Percentiles rank a stretch among this genome's conserved stretches.
These are phyloP conservation scores for human (Homo sapiens) DNA, from an alignment of 2,113 vertebrate species.

Conservation along the genomic window GRCh38 chr11:120009501-120010000, in stretches of 20 bases:
- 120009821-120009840: constrained; percentile 56
- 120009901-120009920: neutral
- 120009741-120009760: constrained; percentile 21
- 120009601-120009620: constrained; percentile 44
- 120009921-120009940: neutral
- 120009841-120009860: neutral
- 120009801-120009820: constrained; percentile 32
- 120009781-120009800: neutral
- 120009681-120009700: constrained; percentile 70
- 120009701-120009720: neutral
- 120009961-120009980: neutral
- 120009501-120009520: neutral
- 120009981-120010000: neutral
- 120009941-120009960: neutral
- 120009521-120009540: constrained; percentile 14
- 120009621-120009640: constrained; percentile 8
- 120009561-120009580: constrained; percentile 75
- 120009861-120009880: neutral
- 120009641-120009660: constrained; percentile 49
- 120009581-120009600: constrained; percentile 31
- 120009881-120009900: constrained; percentile 9
- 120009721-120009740: neutral
- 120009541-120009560: constrained; percentile 26
- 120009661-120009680: constrained; percentile 61
- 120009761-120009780: constrained; percentile 40